Evolutionary conservation across 37 sponge, comb jelly and placozoan genomes (phyloP).

Genomic region (Diacarnus erythraeanus): DNA sequence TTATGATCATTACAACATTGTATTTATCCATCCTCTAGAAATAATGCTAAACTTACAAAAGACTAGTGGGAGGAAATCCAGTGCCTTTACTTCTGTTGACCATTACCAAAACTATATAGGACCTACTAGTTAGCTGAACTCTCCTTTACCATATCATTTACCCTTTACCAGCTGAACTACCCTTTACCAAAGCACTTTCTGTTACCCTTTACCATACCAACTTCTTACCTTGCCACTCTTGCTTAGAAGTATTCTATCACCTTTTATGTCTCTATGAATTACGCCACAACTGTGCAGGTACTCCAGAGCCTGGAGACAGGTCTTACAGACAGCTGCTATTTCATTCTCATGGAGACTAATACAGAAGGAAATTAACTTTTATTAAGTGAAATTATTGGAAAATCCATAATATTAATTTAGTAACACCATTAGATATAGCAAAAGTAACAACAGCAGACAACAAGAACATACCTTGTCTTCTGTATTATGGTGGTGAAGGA

Average conservation of each 20-base stretch:
- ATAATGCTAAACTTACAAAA: no score
- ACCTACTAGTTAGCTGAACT: not conserved
- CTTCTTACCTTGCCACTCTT: conserved; percentile 74
- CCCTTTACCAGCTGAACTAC: not conserved
- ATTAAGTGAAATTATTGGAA: not conserved
- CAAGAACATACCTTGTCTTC: conserved; percentile 47
- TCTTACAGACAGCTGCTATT: conserved; percentile 79
- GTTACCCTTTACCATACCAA: not conserved
- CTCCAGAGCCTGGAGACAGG: conserved; percentile 74
- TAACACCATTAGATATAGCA: not conserved
- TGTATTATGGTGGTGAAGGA: conserved; percentile 85
- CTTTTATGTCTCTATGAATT: conserved; percentile 91
- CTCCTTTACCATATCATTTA: not conserved
- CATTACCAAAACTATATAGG: no score
- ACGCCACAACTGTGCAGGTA: conserved; percentile 87
- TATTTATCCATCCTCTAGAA: no score
- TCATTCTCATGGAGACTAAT: conserved; percentile 75
- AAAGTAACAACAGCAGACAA: not conserved
- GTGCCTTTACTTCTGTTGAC: no score
- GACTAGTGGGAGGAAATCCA: no score
- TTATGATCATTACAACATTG: no score
- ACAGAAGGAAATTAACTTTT: not conserved
- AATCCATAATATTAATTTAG: not conserved
- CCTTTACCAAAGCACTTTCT: no score
- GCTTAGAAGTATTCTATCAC: conserved; percentile 85